These are phyloP conservation scores for Eupsilia transversa DNA, from an alignment of 2,888 invertebrate genomes.

Conservation along the genomic window DNA sequence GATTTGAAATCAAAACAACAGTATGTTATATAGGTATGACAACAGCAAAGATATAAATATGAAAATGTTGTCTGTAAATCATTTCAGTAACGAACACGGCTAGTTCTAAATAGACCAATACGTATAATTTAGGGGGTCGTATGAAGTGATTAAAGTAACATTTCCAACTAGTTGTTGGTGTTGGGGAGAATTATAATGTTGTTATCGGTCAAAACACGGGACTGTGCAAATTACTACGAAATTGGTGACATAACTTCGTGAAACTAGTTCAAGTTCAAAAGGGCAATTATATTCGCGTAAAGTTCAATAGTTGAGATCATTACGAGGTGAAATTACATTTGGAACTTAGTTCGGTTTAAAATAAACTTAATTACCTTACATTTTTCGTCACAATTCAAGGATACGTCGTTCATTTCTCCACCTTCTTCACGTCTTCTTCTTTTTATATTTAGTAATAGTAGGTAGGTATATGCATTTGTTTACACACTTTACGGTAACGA, in stretches of 20 bases:
- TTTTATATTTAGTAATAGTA: not conserved
- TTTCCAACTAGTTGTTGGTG: slow-evolving; percentile 81
- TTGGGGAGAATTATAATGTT: slow-evolving; percentile 84
- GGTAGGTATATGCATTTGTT: not conserved
- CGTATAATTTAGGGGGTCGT: slow-evolving; percentile 83
- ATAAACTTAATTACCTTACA: slow-evolving; percentile 5
- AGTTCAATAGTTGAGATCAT: slow-evolving; percentile 51
- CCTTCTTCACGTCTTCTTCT: not conserved
- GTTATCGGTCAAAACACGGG: slow-evolving; percentile 81
- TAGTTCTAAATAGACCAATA: slow-evolving; percentile 81
- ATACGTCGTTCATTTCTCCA: not conserved
- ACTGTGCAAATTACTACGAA: slow-evolving; percentile 62
- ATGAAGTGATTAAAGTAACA: slow-evolving; percentile 89
- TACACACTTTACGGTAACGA: not conserved
- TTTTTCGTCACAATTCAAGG: slow-evolving; percentile 3
- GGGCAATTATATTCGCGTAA: slow-evolving; percentile 53
- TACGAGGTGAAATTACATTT: slow-evolving; percentile 45
- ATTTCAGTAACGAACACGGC: slow-evolving; percentile 76
- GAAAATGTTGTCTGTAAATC: slow-evolving; percentile 80
- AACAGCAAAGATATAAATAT: slow-evolving; percentile 71
- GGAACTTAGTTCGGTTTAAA: slow-evolving; percentile 22
- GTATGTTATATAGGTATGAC: slow-evolving; percentile 23
- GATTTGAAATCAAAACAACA: slow-evolving; percentile 17
- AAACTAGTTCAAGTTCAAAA: slow-evolving; percentile 58
- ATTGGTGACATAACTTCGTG: slow-evolving; percentile 58